Evolutionary conservation across 2,113 vertebrate genomes (phyloP), one percentile per base, ranked within the genome.

Genomic region (Proterorhinus semilunaris): DNA sequence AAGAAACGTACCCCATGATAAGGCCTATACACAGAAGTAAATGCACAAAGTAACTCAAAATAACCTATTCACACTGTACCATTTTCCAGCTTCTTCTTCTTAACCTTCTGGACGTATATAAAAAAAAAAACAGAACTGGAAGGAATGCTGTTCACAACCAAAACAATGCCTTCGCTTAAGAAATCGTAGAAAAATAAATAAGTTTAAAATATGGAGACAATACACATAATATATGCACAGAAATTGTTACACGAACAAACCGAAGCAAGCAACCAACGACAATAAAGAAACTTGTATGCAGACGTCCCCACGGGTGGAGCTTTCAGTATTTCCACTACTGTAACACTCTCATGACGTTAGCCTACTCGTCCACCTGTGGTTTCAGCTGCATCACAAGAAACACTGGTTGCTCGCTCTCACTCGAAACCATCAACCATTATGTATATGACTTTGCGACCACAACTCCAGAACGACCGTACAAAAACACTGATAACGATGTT

Each of bases 111-210:
- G 3, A 36, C 42, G 7, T 15, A 16, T 46, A 61, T n/a, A n/a
- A n/a, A 49, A 68, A 65, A 68, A n/a, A 61, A 80, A 50, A 83
- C 63, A 47, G 48, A 49, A 79, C 64, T 71, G 83, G 80, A 81
- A 91, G 91, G 92, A 92, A 93, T 92, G 91, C 86, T 83, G 78
- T 79, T 83, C 49, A 68, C 75, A 88, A 89, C 84, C 55, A 2
- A 58, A 58, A 81, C 83, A 87, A 90, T 86, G 86, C 83, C 83
- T 86, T 87, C 83, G 82, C 78, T 81, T 88, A 84, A 89, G 74
- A 90, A 91, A 87, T 75, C 1, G 88, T 88, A 87, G 70, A 90
- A 89, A 91, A 91, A 91, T 90, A 90, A 91, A 91, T 90, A 88
- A 84, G 81, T 85, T 85, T 74, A 63, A 87, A 89, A 87, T 87